phyloP scores from a whole-genome alignment of 2,888 invertebrate genomes.

The Ennomos quercinarius region DNA sequence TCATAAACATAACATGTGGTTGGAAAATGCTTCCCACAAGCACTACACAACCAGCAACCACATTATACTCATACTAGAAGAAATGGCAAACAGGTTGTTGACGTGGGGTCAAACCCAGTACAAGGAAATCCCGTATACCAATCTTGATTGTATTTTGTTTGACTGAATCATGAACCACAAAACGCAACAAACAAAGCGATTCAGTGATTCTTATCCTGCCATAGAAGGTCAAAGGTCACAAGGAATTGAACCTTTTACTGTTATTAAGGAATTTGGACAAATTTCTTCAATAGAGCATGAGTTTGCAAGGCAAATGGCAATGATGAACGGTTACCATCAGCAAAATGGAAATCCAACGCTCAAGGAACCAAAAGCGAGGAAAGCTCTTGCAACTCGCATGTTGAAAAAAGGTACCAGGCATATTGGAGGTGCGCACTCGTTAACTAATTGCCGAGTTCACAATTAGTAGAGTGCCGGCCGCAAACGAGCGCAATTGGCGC shows the following conservation, averaged over 20 bases:
- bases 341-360: too few relatives aligned
- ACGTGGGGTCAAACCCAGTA: slow-evolving; percentile 12
- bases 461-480: slow-evolving; percentile 75
- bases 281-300: too few relatives aligned
- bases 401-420: too few relatives aligned
- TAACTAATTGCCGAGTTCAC: slow-evolving; percentile 75
- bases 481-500: slow-evolving; percentile 81
- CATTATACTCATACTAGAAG: too few relatives aligned
- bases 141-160: slow-evolving; percentile 13
- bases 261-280: too few relatives aligned
- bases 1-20: too few relatives aligned
- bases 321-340: too few relatives aligned
- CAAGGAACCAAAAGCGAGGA: too few relatives aligned
- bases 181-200: slow-evolving; percentile 1
- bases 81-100: background rate
- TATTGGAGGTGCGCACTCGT: slow-evolving; percentile 57
- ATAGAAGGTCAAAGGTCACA: background rate
- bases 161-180: slow-evolving; percentile 9
- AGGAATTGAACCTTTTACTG: background rate
- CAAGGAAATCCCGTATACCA: slow-evolving; percentile 19
- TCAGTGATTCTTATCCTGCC: slow-evolving; percentile 1
- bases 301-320: too few relatives aligned
- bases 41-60: too few relatives aligned
- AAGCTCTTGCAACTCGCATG: too few relatives aligned
- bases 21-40: too few relatives aligned